phyloP scores from a whole-genome alignment of 2,113 vertebrate genomes.

The Myanophis thanlyinensis region DNA sequence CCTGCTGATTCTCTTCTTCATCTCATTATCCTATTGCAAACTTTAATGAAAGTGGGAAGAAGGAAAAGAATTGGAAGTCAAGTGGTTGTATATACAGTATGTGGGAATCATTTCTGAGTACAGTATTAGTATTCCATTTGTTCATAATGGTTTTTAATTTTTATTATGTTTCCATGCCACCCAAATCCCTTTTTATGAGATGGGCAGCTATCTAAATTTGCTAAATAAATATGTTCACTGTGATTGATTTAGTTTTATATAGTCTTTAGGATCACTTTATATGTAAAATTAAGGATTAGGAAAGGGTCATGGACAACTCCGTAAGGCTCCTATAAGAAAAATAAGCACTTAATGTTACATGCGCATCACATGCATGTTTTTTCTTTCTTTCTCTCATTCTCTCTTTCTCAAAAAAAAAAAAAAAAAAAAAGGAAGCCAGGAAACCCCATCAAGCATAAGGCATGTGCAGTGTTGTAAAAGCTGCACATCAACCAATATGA shows the following conservation, averaged over 20 bases:
- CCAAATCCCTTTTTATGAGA: background rate
- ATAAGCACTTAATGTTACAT: background rate
- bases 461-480: constrained; percentile 43
- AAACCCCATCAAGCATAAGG: constrained; percentile 6
- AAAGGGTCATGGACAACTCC: constrained; percentile 1
- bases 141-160: background rate
- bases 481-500: background rate
- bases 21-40: background rate
- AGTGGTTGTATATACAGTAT: background rate
- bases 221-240: background rate
- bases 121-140: background rate
- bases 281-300: background rate
- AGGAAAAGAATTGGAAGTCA: background rate
- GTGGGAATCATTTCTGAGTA: background rate
- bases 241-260: background rate
- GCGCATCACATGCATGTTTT: constrained; percentile 39
- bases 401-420: background rate
- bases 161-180: background rate
- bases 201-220: background rate
- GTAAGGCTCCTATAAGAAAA: background rate
- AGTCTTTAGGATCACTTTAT: background rate
- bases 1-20: background rate
- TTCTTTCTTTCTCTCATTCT: background rate
- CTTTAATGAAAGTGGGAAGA: background rate
- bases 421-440: constrained; percentile 26